Conservation (phyloP, 2,888 invertebrate species). For the Invenusta paracnida region DNA sequence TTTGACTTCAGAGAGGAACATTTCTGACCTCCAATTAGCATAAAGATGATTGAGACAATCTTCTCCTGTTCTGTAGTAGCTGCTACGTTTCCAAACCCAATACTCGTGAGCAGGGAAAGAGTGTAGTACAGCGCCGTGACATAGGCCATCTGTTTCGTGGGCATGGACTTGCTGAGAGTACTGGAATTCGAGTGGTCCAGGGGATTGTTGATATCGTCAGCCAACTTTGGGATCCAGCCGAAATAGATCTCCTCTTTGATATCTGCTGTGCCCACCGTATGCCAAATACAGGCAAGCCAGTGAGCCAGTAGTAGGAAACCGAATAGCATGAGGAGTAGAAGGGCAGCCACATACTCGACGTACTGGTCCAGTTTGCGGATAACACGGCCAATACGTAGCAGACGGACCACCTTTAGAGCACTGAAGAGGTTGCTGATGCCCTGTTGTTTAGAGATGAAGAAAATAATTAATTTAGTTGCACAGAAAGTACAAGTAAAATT, state of each 20-base stretch:
- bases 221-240: constrained; percentile 78
- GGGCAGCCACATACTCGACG: constrained; percentile 98
- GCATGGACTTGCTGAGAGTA: constrained; percentile 67
- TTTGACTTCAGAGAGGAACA: no score
- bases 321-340: constrained; percentile 86
- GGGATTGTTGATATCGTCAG: constrained; percentile 51
- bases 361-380: constrained; percentile 97
- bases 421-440: constrained; percentile 98
- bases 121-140: constrained; percentile 97
- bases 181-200: constrained; percentile 93
- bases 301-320: constrained; percentile 99
- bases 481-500: no score
- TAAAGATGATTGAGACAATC: constrained; percentile 91
- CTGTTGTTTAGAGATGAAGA: no score
- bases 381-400: constrained; percentile 89
- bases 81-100: constrained; percentile 98
- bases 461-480: no score
- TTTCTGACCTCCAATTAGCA: constrained; percentile 97
- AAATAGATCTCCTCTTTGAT: constrained; percentile 60
- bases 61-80: constrained; percentile 86
- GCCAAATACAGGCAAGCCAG: constrained; percentile 98
- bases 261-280: constrained; percentile 72
- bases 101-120: constrained; percentile 99
- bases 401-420: constrained; percentile 94
- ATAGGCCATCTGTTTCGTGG: constrained; percentile 62